Percentiles rank a stretch among this genome's conserved stretches.
Evolutionary conservation across 2,888 invertebrate species (phyloP).

Genomic region (Eumerus sabulonum): DNA sequence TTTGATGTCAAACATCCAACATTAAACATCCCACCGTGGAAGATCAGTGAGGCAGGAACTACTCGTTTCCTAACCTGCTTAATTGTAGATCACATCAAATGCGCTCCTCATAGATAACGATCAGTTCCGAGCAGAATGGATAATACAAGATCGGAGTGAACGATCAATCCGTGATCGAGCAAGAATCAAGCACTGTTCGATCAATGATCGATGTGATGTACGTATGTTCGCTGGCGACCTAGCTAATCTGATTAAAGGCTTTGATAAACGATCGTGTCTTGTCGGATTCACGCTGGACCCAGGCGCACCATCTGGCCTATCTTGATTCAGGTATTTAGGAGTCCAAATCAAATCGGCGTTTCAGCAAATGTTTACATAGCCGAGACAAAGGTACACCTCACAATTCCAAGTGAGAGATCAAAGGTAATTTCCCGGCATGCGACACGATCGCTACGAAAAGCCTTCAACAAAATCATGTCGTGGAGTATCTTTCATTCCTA

Average conservation of each 20-base stretch:
- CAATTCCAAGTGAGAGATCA: conserved; percentile 52
- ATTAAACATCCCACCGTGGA: conserved; percentile 18
- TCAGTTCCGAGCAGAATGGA: conserved; percentile 40
- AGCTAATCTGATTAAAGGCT: conserved; percentile 58
- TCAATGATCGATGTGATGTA: conserved; percentile 10
- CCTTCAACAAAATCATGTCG: neutral
- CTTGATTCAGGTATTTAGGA: conserved; percentile 38
- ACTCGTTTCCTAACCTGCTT: conserved; percentile 55
- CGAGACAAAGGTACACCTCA: neutral
- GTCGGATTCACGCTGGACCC: neutral
- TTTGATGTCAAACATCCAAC: conserved; percentile 65
- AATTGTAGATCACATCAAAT: conserved; percentile 44
- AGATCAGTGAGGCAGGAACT: conserved; percentile 33
- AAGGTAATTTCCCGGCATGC: conserved; percentile 35
- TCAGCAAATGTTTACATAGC: conserved; percentile 1
- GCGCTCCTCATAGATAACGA: conserved; percentile 61
- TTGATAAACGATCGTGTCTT: conserved; percentile 27
- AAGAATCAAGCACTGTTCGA: neutral
- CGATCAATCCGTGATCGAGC: conserved; percentile 38
- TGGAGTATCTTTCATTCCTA: too few species aligned
- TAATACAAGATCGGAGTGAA: conserved; percentile 14
- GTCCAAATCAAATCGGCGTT: conserved; percentile 21
- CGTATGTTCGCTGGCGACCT: conserved; percentile 35
- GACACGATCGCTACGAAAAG: conserved; percentile 24
- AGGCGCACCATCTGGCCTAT: conserved; percentile 46